phyloP scores from a whole-genome alignment of 2,888 invertebrate genomes.

The Eupithecia subfuscata region DNA sequence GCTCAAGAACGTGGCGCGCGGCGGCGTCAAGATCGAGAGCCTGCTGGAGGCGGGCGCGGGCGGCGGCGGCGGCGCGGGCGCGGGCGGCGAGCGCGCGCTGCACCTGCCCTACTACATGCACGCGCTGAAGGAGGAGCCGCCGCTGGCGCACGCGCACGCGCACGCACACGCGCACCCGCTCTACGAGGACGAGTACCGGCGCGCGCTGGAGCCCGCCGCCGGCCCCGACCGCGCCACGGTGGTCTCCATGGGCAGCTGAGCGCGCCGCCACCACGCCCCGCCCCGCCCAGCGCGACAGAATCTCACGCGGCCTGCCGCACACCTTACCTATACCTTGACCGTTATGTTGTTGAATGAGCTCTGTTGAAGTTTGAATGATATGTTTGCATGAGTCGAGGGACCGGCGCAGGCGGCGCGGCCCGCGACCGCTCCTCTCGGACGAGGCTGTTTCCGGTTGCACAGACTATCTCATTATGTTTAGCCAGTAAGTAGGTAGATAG shows the following conservation, averaged over 20 bases:
- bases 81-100: conserved; percentile 40
- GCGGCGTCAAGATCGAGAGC: conserved; percentile 62
- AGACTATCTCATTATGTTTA: conserved; percentile 14
- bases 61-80: conserved; percentile 32
- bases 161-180: conserved; percentile 38
- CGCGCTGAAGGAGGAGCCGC: conserved; percentile 73
- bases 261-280: conserved; percentile 37
- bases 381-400: neutral
- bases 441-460: conserved; percentile 21
- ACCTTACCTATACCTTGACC: neutral
- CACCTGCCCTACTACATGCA: conserved; percentile 70
- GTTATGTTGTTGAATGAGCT: neutral
- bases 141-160: conserved; percentile 56
- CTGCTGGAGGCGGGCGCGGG: conserved; percentile 61
- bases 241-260: conserved; percentile 80
- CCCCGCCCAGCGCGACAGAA: neutral
- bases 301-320: neutral
- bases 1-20: conserved; percentile 53
- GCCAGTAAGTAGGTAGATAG: conserved; percentile 13
- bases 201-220: conserved; percentile 58
- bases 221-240: conserved; percentile 79
- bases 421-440: neutral
- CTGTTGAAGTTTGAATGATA: neutral
- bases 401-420: neutral
- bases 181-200: conserved; percentile 64